Conservation (phyloP, 2,113 vertebrate genomes). For the Antechinus stuartii region DNA sequence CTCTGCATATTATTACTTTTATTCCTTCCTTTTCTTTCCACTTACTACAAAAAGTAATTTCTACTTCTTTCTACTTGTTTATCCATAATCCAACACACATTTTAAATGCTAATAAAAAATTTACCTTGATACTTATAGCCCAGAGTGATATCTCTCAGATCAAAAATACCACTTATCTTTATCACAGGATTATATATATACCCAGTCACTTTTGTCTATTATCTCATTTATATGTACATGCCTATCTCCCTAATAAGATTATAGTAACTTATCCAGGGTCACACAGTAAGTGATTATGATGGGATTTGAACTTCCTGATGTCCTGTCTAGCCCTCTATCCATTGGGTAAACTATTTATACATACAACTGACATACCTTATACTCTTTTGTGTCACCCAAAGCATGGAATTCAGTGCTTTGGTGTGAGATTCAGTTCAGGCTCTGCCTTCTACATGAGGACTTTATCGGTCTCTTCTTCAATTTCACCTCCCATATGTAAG, state of each 20-base stretch:
- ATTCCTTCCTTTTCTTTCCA: neutral
- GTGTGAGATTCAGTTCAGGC: neutral
- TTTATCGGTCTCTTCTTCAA: neutral
- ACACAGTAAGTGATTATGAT: neutral
- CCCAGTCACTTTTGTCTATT: neutral
- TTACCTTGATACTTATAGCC: neutral
- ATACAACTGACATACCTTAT: neutral
- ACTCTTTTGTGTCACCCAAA: constrained; percentile 16
- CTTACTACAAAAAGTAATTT: neutral
- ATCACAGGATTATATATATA: neutral
- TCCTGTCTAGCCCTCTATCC: neutral
- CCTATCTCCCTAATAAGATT: constrained; percentile 68
- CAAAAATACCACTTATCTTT: neutral
- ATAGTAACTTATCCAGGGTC: neutral
- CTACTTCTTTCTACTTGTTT: neutral
- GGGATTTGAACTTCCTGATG: neutral
- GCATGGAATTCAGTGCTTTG: constrained; percentile 37
- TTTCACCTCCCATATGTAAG: neutral
- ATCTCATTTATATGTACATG: constrained; percentile 72
- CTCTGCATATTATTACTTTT: neutral
- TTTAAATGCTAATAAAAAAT: neutral
- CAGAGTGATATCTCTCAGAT: neutral
- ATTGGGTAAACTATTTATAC: neutral
- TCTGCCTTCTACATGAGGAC: neutral
- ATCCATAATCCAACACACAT: neutral